Percentiles rank a stretch among this genome's conserved stretches.
phyloP scores from a whole-genome alignment of 1,140 invertebrate species.

The Temnothorax longispinosus region DNA sequence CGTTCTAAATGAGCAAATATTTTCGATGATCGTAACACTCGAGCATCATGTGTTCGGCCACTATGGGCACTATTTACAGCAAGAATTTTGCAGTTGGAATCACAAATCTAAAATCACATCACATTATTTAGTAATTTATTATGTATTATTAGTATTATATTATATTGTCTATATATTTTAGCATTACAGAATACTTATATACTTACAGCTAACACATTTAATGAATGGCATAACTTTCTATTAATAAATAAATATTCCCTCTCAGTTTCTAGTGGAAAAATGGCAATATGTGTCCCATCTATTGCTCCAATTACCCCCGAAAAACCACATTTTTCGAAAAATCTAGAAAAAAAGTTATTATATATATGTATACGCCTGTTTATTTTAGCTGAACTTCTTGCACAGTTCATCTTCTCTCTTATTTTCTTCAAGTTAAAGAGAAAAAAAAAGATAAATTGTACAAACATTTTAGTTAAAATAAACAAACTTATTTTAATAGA shows the following conservation, averaged over 20 bases:
- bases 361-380: no score
- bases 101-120: neutral
- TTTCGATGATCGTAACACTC: conserved; percentile 9
- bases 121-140: conserved; percentile 4
- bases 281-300: neutral
- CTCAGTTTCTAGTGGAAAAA: neutral
- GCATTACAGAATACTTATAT: no score
- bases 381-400: no score
- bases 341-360: neutral
- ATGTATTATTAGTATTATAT: neutral
- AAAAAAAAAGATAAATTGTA: no score
- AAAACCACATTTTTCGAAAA: conserved; percentile 1
- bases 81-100: conserved; percentile 8
- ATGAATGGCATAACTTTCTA: neutral
- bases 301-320: neutral
- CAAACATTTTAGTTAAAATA: no score
- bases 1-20: conserved; percentile 14
- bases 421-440: no score
- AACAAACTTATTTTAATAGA: no score
- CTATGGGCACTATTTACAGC: conserved; percentile 18
- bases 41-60: conserved; percentile 20
- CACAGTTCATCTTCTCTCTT: no score
- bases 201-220: no score
- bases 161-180: no score
- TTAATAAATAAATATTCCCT: neutral